Base-by-base conservation (phyloP, 2,888 invertebrate species). In the Drosophila mercatorum region DNA sequence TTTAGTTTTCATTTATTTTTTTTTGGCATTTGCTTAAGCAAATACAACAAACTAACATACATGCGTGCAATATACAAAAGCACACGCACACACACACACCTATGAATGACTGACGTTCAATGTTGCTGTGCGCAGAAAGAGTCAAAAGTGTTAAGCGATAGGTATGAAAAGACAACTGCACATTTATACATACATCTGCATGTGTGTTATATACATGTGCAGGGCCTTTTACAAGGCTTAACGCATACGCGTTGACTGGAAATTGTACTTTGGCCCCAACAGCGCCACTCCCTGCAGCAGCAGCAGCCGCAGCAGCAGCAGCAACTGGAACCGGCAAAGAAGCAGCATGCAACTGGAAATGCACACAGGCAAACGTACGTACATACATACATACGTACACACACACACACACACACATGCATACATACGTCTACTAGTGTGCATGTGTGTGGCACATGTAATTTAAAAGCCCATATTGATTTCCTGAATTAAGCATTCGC, bases 261-360 rank as follows among this genome's bases (percentile, higher is more conserved):
- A 83, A 72, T 73, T 83, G 83, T 87, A 89, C 83, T 89, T 84
- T 84, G 85, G 72, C 79, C 83, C 69, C 89, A 72, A 28, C 67
- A 66, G 51, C 49, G 81, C 81, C 84, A 81, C 84, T 83, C 87
- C 83, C 78, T 66, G 61, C 34, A 70, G 44, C 57, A 67, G 46
- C 65, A 36, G 17, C 17, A 17, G 17, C 17, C 17, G 17, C 17
- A 17, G 64, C 68, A 55, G 40, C 62, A 69, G 47, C 66, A 56
- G 47, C 65, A 36, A 70, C 68, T 67, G 46, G 59, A 73, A 47
- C 74, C 70, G 70, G 62, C 65, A 68, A 67, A 62, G 81, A 63
- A 65, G 57, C 77, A 67, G 68, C 68, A 72, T 47, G 63, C 57
- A 80, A 78, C 81, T 78, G 78, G 72, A 78, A 80, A 66, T 76